Base-by-base conservation (phyloP, 64 coral and sea anemone species). In the Dendronephthya gigantea region DNA sequence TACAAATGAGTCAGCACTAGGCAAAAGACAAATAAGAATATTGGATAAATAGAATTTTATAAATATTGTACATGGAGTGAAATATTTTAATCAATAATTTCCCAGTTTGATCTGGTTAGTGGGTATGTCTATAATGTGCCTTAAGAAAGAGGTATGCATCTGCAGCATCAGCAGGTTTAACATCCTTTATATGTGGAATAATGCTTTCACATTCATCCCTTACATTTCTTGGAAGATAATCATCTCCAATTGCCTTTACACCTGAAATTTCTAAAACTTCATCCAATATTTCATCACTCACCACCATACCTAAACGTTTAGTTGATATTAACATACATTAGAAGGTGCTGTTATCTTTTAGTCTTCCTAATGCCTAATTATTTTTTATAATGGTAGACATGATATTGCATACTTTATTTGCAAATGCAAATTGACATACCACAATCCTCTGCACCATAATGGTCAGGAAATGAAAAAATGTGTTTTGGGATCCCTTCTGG, bases 161-260 rank as follows among this genome's bases (percentile, higher is more conserved):
- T 8, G 72, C 72, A 79, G 72, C 72, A 34, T 87, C 81, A 19
- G 22, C 43, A 83, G 90, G 75, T 56, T 91, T 83, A 32, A 91
- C 56, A 28, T 41, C 85, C 33, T 86, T 50, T 27, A 91, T 72
- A 22, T 83, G 49, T 34, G 84, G 85, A 30, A 87, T 48, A 13
- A 91, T 32, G 55, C 43, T 14, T 91, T 91, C 84, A 87, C 74
- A 87, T 68, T 87, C 76, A 49, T 62, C 76, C 50, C 90, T 83
- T 30, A 84, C 47, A 52, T 19, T 40, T 23, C 31, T 66, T 72
- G 90, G 50, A 23, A 90, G 52, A 72, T 86, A 90, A 19, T 90
- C 89, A 86, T 86, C 83, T 28, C 84, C 84, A 90, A 90, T 48
- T 82, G 89, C 52, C 89, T 65, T 90, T 68, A 90, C 89, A 48